Conservation (phyloP, 2,888 invertebrate genomes). For the Ecdyonurus torrentis region DNA sequence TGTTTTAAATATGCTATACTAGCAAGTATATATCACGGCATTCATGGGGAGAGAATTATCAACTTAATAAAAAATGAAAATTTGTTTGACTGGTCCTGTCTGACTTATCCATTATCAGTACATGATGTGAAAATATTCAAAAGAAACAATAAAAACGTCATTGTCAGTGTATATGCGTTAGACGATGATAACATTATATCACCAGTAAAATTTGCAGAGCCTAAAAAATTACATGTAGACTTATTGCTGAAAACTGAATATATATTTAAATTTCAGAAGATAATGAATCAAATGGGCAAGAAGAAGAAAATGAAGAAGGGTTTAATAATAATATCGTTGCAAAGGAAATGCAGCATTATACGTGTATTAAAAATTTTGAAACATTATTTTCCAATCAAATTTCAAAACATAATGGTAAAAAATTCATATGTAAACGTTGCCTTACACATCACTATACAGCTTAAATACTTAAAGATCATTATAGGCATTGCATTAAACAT, state of each 20-base stretch:
- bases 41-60: neutral
- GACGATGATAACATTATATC: neutral
- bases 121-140: neutral
- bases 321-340: no score
- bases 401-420: neutral
- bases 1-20: neutral
- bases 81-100: neutral
- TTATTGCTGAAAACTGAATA: no score
- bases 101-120: neutral
- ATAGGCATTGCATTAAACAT: neutral
- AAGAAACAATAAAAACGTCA: neutral
- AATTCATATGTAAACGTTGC: neutral
- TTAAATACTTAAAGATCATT: neutral
- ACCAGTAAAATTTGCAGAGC: no score
- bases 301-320: no score
- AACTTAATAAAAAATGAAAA: neutral
- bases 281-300: no score
- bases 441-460: neutral
- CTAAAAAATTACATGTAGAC: neutral
- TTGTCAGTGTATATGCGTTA: neutral
- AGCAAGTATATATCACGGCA: neutral
- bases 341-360: no score
- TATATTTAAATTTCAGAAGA: no score
- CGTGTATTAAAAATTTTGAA: neutral
- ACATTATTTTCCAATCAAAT: neutral